A percentile compares a stretch with the other conserved stretches of the same genome.
Evolutionary conservation across 2,113 vertebrate genomes (phyloP).

Genomic region (Malaclemys terrapin): DNA sequence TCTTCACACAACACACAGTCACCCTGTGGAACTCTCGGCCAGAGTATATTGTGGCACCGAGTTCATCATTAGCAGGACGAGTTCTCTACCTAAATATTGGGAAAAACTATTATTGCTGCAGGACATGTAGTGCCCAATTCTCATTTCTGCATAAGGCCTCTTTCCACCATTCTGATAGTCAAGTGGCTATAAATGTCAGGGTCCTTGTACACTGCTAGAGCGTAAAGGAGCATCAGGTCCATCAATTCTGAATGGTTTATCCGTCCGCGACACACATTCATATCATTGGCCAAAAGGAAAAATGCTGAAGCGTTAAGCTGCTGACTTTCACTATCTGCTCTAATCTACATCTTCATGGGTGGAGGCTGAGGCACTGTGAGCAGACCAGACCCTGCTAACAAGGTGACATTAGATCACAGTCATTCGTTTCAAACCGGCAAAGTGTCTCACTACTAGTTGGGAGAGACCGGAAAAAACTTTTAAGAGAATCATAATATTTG

Average conservation of each 20-base stretch:
- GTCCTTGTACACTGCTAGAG: not conserved
- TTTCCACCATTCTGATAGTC: not conserved
- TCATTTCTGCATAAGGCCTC: not conserved
- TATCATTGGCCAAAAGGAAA: not conserved
- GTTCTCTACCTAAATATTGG: conserved; percentile 31
- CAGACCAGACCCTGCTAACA: not conserved
- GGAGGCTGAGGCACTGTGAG: not conserved
- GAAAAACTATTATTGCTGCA: not conserved
- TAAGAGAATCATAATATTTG: not conserved
- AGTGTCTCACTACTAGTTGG: not conserved
- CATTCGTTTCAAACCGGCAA: not conserved
- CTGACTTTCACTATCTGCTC: not conserved
- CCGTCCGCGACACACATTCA: not conserved
- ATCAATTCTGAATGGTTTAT: not conserved
- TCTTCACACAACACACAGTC: too few relatives aligned
- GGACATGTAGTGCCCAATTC: rapidly evolving
- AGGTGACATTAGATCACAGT: not conserved
- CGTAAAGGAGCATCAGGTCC: not conserved
- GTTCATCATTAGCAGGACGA: not conserved
- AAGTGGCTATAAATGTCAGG: not conserved
- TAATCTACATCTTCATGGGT: not conserved
- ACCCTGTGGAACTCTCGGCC: too few relatives aligned
- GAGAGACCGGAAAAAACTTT: not conserved
- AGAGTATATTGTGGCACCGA: not conserved
- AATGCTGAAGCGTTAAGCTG: not conserved